Evolutionary conservation across 2,113 vertebrate species (phyloP).

Genomic region (Pelecanus crispus): DNA sequence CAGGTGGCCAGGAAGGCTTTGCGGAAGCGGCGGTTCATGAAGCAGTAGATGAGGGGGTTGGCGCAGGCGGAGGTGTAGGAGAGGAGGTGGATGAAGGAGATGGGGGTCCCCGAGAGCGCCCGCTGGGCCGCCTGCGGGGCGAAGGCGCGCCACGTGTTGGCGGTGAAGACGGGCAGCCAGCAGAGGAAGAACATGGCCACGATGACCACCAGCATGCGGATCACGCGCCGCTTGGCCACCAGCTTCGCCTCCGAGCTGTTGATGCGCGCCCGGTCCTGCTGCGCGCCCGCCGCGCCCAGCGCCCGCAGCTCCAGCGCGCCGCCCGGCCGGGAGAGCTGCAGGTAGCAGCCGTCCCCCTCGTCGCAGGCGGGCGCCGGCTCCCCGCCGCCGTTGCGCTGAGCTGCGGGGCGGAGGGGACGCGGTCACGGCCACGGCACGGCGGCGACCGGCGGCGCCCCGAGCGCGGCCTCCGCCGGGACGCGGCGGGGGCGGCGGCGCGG

Average conservation of each 20-base stretch:
- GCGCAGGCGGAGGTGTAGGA: conserved; percentile 88
- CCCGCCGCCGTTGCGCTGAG: conserved; percentile 59
- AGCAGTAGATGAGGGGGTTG: conserved; percentile 96
- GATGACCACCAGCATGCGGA: conserved; percentile 93
- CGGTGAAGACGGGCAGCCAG: conserved; percentile 91
- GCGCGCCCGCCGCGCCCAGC: conserved; percentile 29
- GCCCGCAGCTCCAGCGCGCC: conserved; percentile 83
- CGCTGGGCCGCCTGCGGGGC: conserved; percentile 73
- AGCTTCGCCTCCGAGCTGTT: conserved; percentile 85
- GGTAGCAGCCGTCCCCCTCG: conserved; percentile 88
- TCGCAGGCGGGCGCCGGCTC: conserved; percentile 45
- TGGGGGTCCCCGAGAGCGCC: conserved; percentile 84
- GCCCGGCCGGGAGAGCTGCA: conserved; percentile 75
- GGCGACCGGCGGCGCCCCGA: fast-evolving
- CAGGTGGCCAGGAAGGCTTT: conserved; percentile 83
- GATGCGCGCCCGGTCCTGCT: conserved; percentile 72
- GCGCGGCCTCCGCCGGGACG: not conserved
- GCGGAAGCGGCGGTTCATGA: conserved; percentile 97
- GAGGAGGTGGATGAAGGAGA: conserved; percentile 93
- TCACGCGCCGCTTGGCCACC: conserved; percentile 89
- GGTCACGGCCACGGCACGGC: fast-evolving
- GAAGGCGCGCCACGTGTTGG: conserved; percentile 93
- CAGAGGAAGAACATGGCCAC: conserved; percentile 91
- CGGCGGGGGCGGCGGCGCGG: no score
- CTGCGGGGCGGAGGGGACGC: not conserved